Percentiles rank a stretch among this genome's conserved stretches.
Evolutionary conservation across 1,140 invertebrate genomes (phyloP).

Genomic region (Diachasma alloeum): DNA sequence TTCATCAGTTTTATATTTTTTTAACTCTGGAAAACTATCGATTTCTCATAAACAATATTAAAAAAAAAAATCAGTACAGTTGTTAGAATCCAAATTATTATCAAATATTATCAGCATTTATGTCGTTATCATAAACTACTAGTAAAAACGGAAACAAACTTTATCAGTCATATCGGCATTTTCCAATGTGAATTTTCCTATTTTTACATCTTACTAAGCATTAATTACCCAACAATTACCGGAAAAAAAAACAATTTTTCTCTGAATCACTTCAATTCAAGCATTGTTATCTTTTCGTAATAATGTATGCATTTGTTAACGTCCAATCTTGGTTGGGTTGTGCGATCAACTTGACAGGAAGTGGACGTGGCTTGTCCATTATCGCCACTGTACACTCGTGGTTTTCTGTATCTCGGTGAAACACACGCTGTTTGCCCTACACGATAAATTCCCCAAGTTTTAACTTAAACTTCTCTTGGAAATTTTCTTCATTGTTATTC

Average conservation of each 20-base stretch:
- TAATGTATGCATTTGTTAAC: conserved; percentile 21
- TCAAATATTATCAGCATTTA: too few species aligned
- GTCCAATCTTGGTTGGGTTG: conserved; percentile 32
- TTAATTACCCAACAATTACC: conserved; percentile 30
- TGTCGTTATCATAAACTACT: too few species aligned
- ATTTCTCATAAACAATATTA: too few species aligned
- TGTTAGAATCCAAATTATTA: too few species aligned
- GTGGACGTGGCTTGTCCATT: conserved; percentile 42
- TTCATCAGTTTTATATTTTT: too few species aligned
- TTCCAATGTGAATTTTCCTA: background rate
- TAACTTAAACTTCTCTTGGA: background rate
- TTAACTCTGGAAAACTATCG: too few species aligned
- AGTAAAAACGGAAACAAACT: too few species aligned
- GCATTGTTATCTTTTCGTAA: background rate
- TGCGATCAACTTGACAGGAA: conserved; percentile 46
- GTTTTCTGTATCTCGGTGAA: conserved; percentile 48
- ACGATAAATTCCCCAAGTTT: background rate
- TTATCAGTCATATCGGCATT: too few species aligned
- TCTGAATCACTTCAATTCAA: background rate
- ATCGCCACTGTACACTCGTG: conserved; percentile 47
- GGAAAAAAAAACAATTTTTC: conserved; percentile 33
- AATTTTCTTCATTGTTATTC: background rate
- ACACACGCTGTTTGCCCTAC: conserved; percentile 49
- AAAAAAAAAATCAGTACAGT: too few species aligned
- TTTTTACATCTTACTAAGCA: background rate